Conservation (phyloP, 2,113 vertebrate genomes). For the Cairina moschata region DNA sequence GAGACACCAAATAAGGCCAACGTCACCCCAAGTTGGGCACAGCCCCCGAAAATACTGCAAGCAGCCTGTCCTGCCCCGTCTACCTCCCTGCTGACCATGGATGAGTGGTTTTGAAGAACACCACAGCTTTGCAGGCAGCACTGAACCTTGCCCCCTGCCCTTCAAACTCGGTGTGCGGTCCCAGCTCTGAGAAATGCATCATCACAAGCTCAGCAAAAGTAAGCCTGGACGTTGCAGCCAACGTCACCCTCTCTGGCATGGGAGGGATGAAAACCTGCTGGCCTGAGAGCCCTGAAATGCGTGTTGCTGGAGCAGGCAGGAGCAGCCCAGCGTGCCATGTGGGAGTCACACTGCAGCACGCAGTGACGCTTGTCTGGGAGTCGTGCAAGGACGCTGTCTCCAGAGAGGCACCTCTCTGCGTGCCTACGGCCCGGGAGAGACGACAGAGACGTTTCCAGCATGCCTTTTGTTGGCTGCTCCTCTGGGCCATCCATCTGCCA, state of each 20-base stretch:
- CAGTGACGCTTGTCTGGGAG: neutral
- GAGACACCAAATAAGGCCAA: too few relatives aligned
- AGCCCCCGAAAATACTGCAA: too few relatives aligned
- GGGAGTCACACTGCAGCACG: neutral
- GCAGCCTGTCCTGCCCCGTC: too few relatives aligned
- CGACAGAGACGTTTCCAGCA: neutral
- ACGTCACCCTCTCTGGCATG: neutral
- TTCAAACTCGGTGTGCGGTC: neutral
- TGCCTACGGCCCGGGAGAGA: neutral
- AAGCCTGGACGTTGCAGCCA: neutral
- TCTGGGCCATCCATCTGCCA: neutral
- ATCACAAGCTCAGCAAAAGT: neutral
- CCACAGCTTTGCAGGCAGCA: neutral
- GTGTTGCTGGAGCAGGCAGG: neutral
- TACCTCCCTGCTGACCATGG: neutral
- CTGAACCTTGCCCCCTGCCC: neutral
- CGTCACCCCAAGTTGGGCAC: too few relatives aligned
- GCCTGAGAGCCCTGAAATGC: neutral
- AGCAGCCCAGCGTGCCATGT: rapidly evolving
- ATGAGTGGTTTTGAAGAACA: neutral
- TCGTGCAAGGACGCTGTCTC: neutral
- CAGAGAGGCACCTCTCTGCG: neutral
- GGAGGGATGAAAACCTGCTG: neutral
- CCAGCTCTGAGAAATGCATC: neutral
- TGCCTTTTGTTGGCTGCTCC: neutral